Evolutionary conservation across 2,113 vertebrate genomes (phyloP).

Genomic region (Gopherus evgoodei): DNA sequence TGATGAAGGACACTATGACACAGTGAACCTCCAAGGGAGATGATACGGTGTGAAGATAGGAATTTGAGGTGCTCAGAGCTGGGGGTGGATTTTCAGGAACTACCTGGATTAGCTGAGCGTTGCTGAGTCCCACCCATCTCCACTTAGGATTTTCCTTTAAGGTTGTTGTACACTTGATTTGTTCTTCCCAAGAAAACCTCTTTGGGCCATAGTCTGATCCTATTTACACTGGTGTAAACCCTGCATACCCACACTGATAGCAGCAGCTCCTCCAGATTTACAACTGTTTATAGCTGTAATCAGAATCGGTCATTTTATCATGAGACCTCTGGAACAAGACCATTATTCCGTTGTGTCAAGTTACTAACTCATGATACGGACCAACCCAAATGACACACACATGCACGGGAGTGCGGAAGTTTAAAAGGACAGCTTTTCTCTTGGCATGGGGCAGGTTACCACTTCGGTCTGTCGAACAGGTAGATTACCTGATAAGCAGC

Average conservation of each 20-base stretch:
- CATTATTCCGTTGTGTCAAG: not conserved
- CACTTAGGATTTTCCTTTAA: not conserved
- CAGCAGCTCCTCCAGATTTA: conserved; percentile 31
- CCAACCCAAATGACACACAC: not conserved
- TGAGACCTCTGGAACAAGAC: conserved; percentile 29
- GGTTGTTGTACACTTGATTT: not conserved
- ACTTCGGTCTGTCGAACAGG: conserved; percentile 74
- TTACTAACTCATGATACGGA: conserved; percentile 45
- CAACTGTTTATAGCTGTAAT: not conserved
- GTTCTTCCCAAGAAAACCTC: not conserved
- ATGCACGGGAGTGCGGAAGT: conserved; percentile 21
- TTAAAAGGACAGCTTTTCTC: conserved; percentile 73
- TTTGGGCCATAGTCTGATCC: not conserved
- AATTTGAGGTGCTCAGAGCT: not conserved
- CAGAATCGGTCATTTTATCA: conserved; percentile 40
- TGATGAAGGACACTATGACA: not conserved
- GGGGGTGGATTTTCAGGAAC: not conserved
- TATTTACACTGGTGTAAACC: not conserved
- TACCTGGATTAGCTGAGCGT: not conserved
- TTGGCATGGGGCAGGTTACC: conserved; percentile 73
- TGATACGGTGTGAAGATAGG: not conserved
- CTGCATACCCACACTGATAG: not conserved
- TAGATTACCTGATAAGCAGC: conserved; percentile 79
- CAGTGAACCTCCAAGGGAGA: not conserved
- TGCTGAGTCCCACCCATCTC: not conserved